Evolutionary conservation across 2,888 invertebrate genomes (phyloP), one percentile per base, ranked within the genome.

Genomic region (Nasonovia ribisnigri): DNA sequence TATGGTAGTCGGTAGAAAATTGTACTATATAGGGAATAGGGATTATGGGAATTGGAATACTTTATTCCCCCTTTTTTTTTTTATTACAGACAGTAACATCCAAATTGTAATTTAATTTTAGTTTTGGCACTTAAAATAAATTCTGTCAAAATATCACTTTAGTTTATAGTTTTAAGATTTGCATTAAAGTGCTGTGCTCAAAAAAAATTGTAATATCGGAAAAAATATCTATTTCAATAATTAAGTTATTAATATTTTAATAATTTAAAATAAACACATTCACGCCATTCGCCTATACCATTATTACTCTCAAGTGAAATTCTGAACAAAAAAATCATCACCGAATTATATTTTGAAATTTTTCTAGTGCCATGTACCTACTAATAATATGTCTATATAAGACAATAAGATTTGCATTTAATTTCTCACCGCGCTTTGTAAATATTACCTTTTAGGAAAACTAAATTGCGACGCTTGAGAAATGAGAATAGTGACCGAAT

Each of bases 401-500:
- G 67, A 77, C 36, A 77, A 77, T 77, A 36, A 16, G 36, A 77
- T 36, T 36, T 77, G 16, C 29, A 86, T 86, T 86, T 86, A 86
- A 13, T 86, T 86, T 43, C 29, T 86, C 26, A 86, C 46, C 16
- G 2, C 46, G n/a, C 29, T 86, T 29, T 46, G 46, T 86, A 86
- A 46, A 29, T 36, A 36, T 77, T 77, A 77, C 77, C 46, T 86
- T 43, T 29, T 88, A 42, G 42, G 42, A 57, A 43, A 57, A 43
- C 4, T 57, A 57, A 77, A 84, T 20, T 36, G 43, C 24, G 43
- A 43, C 51, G 51, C 48, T 54, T 46, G 24, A 67, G n/a, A 88
- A 92, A 77, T 46, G 8, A 60, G 36, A 77, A 92, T 26, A 57
- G 29, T 90, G 86, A 48, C 29, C 67, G 60, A 26, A 89, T 84